A percentile compares a stretch with the other conserved stretches of the same genome.
Evolutionary conservation across 2,888 invertebrate genomes (phyloP).

Genomic region (Athrips mouffetella): DNA sequence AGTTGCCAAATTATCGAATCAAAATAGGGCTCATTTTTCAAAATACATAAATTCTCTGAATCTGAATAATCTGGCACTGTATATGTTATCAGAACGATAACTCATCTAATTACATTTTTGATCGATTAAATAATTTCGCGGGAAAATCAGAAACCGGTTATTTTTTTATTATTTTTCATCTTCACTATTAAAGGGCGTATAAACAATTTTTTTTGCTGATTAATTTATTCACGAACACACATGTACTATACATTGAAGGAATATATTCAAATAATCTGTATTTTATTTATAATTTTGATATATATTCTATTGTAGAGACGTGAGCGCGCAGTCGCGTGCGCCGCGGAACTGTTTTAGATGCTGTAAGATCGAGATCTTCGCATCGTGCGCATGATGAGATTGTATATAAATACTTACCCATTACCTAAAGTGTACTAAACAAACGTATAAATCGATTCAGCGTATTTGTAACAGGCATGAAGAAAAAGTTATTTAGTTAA

Average conservation of each 20-base stretch:
- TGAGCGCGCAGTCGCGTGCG: constrained; percentile 26
- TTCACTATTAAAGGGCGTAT: not conserved
- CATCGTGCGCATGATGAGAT: constrained; percentile 30
- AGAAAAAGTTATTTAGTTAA: no score
- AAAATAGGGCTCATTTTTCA: not conserved
- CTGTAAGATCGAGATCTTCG: constrained; percentile 19
- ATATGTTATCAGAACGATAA: not conserved
- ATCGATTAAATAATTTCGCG: not conserved
- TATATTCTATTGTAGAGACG: constrained; percentile 19
- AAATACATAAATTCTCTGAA: not conserved
- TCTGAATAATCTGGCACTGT: not conserved
- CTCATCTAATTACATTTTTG: not conserved
- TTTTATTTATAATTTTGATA: not conserved
- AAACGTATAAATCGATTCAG: no score
- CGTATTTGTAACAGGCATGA: no score
- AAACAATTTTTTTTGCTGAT: no score
- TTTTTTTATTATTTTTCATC: not conserved
- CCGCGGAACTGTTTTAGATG: constrained; percentile 28
- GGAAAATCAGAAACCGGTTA: not conserved
- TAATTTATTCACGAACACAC: not conserved
- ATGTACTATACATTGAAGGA: no score
- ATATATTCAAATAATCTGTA: no score
- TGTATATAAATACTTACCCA: no score
- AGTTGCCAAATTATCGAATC: not conserved
- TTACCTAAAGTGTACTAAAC: no score